phyloP scores from a whole-genome alignment of 2,888 invertebrate species.

The Leptura quadrifasciata region DNA sequence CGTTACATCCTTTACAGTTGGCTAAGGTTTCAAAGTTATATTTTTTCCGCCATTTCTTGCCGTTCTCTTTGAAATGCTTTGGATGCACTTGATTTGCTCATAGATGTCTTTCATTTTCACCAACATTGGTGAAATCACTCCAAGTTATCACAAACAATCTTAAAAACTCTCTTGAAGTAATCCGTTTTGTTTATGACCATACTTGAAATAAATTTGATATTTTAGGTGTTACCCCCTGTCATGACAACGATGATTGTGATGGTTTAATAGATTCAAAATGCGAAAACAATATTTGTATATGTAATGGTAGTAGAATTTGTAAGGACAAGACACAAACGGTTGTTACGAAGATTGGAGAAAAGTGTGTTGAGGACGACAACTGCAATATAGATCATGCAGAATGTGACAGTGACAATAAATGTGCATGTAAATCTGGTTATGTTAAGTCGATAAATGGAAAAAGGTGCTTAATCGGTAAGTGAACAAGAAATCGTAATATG shows the following conservation, averaged over 20 bases:
- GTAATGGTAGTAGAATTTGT: constrained; percentile 55
- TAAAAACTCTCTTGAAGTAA: too few species aligned
- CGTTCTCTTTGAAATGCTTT: too few species aligned
- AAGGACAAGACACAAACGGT: constrained; percentile 36
- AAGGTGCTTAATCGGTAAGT: constrained; percentile 64
- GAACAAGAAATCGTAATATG: neutral
- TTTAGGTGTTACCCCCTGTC: constrained; percentile 51
- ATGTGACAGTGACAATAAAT: constrained; percentile 57
- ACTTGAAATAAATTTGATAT: neutral
- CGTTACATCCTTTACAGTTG: too few species aligned
- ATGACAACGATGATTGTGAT: constrained; percentile 54
- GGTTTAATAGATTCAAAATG: constrained; percentile 54
- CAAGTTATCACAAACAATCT: too few species aligned
- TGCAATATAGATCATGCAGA: constrained; percentile 63
- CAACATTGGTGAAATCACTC: too few species aligned
- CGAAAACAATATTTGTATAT: constrained; percentile 54
- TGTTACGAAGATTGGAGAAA: constrained; percentile 63
- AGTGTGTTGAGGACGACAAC: constrained; percentile 57
- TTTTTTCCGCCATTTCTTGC: too few species aligned
- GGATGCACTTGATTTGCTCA: too few species aligned
- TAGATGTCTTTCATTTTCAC: too few species aligned
- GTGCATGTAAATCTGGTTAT: constrained; percentile 60
- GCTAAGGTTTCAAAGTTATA: too few species aligned
- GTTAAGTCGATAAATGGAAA: constrained; percentile 59
- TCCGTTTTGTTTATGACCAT: too few species aligned